Conservation (phyloP, 2,888 invertebrate species). For the Empis livida region DNA sequence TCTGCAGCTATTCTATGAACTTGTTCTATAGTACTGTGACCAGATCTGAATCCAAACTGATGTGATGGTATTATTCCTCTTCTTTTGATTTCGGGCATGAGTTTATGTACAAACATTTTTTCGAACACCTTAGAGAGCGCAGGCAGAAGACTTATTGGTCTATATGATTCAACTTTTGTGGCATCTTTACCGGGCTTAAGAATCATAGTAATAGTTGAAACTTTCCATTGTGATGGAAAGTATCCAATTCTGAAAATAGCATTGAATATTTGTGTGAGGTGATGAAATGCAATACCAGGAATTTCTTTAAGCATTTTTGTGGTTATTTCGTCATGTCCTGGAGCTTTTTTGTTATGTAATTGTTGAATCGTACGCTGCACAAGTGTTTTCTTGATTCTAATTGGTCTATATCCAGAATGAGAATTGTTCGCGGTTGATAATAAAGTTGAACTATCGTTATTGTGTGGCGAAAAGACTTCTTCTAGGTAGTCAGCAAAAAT, state of each 20-base stretch:
- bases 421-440: too few relatives aligned
- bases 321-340: background rate
- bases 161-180: background rate
- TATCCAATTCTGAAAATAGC: too few relatives aligned
- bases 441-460: too few relatives aligned
- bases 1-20: background rate
- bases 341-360: background rate
- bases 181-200: slow-evolving; percentile 3
- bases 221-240: too few relatives aligned
- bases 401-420: too few relatives aligned
- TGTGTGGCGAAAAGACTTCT: background rate
- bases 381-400: background rate
- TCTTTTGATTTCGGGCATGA: background rate
- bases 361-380: background rate
- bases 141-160: slow-evolving; percentile 1
- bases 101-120: background rate
- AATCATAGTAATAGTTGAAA: slow-evolving; percentile 1
- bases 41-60: background rate
- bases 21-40: background rate
- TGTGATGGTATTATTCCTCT: background rate
- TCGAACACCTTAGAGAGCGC: slow-evolving; percentile 3
- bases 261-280: background rate
- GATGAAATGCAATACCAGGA: background rate
- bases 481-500: background rate
- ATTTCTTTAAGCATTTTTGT: background rate